Base-by-base conservation (phyloP, 1,140 invertebrate species). In the Triops cancriformis region DNA sequence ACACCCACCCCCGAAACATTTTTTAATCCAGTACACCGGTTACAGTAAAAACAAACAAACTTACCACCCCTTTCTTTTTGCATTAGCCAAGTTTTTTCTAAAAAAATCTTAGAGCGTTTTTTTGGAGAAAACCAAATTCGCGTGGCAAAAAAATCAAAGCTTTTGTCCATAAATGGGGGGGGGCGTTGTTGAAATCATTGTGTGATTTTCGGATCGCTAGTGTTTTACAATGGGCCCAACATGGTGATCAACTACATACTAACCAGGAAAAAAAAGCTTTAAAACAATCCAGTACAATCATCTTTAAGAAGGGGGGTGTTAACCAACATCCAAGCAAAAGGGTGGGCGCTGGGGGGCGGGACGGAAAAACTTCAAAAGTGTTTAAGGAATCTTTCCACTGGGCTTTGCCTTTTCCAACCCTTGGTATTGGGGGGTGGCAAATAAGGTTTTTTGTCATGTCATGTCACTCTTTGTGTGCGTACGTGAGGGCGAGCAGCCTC, bases 401-500 rank as follows among this genome's bases (percentile, higher is more conserved):
- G 51, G 51, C 51, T 64, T 64, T 64, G 51, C 51, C 51, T 64
- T 64, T 64, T 64, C 51, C 51, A 64, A 64, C 51, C 51, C 51
- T 64, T 64, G 51, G 51, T 64, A 64, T 64, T 64, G 51, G 51
- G 51, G 45, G 51, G 51, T 64, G 51, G 51, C 51, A 64, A 64
- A 64, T 64, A 64, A 64, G 51, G 51, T 64, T 64, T 64, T 64
- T 64, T 64, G 51, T 64, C 51, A 64, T 51, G 45, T 51, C 45
- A 51, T 64, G 51, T 64, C 51, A 64, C 51, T 64, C 51, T 64
- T 64, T 64, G 51, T 64, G 51, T 64, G 51, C 51, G 51, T 64
- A 64, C 51, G 51, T 64, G 51, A 64, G 51, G 51, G 51, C 51
- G 51, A 64, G 51, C 51, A 64, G 51, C 51, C 51, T 64, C 51